These are phyloP conservation scores for Spermophilus dauricus DNA, from an alignment of 2,113 vertebrate species.

Conservation along the genomic window DNA sequence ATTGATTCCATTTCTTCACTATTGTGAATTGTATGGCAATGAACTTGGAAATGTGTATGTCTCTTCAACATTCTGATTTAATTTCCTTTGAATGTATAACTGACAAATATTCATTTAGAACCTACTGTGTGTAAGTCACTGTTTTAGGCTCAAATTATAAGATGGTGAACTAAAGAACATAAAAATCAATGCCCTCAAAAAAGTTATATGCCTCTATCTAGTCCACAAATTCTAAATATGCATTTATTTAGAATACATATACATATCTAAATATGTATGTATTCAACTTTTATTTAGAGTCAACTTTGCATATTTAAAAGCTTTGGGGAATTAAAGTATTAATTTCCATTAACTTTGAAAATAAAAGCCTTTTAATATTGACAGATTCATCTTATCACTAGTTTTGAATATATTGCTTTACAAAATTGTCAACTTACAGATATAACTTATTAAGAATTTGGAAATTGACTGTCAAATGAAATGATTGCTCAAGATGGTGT, in stretches of 20 bases:
- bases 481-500: conserved; percentile 33
- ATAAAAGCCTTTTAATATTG: conserved; percentile 6
- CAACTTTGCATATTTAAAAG: not conserved
- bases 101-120: not conserved
- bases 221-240: not conserved
- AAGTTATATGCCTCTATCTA: not conserved
- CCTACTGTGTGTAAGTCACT: not conserved
- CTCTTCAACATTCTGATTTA: not conserved
- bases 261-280: not conserved
- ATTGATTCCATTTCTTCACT: not conserved
- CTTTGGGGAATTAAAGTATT: not conserved
- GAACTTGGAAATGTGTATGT: no score
- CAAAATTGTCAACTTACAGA: not conserved
- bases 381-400: not conserved
- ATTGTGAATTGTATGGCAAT: not conserved
- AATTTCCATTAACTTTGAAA: conserved; percentile 44
- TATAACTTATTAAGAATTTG: conserved; percentile 55
- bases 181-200: not conserved
- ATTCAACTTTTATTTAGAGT: not conserved
- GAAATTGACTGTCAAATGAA: conserved; percentile 50
- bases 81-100: not conserved
- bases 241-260: no score
- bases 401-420: conserved; percentile 43
- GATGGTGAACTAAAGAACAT: not conserved
- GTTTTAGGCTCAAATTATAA: not conserved